Evolutionary conservation across 2,797 vertebrate genomes (phyloP).

Genomic region (Allobates femoralis): DNA sequence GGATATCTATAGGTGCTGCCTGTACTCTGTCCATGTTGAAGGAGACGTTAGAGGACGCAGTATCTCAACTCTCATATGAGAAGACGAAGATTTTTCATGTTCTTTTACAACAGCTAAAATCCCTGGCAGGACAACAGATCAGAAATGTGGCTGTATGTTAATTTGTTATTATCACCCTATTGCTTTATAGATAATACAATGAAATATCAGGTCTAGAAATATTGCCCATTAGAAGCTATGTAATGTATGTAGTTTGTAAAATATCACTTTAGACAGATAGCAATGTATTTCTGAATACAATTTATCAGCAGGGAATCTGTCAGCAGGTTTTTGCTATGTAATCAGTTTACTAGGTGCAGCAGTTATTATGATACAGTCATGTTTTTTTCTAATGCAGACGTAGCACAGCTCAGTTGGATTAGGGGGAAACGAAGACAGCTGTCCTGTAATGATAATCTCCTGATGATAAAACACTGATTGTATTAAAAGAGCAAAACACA

Average conservation of each 20-base stretch:
- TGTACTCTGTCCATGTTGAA: slow-evolving; percentile 78
- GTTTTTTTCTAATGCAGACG: no score
- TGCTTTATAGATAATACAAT: not conserved
- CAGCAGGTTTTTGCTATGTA: no score
- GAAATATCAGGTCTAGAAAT: not conserved
- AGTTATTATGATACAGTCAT: no score
- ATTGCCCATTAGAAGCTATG: not conserved
- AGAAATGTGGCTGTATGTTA: slow-evolving; percentile 82
- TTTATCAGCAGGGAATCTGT: not conserved
- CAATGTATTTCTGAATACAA: not conserved
- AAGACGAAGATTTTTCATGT: slow-evolving; percentile 77
- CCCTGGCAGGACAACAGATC: slow-evolving; percentile 84
- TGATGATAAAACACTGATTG: no score
- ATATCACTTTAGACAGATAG: not conserved
- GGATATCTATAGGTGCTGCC: slow-evolving; percentile 79
- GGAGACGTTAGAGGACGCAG: slow-evolving; percentile 72
- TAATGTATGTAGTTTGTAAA: not conserved
- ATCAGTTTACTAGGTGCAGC: no score
- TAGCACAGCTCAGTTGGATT: no score
- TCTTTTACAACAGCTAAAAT: slow-evolving; percentile 79
- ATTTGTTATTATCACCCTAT: not conserved
- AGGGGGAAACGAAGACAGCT: no score
- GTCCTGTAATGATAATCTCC: no score
- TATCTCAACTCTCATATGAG: slow-evolving; percentile 72
- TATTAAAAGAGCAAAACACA: no score